A percentile compares a stretch with the other conserved stretches of the same genome.
These are phyloP conservation scores for Polylopha cassiicola DNA, from an alignment of 2,888 invertebrate genomes.

Conservation along the genomic window DNA sequence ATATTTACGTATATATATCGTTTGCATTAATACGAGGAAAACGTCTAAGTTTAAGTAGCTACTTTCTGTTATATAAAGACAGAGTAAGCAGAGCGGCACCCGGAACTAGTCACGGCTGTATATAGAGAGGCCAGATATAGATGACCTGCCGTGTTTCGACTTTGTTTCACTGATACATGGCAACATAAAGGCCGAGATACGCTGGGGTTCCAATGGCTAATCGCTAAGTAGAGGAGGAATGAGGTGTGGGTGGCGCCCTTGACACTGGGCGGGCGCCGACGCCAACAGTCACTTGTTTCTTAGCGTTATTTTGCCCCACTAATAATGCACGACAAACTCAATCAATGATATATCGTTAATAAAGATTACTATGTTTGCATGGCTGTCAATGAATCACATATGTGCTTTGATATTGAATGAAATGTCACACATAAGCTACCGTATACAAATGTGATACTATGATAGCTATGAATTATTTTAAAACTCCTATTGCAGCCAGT, in stretches of 20 bases:
- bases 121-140: slow-evolving; percentile 29
- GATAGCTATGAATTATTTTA: too few relatives aligned
- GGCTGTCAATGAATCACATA: too few relatives aligned
- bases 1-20: slow-evolving; percentile 38
- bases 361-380: too few relatives aligned
- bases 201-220: slow-evolving; percentile 30
- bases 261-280: slow-evolving; percentile 48
- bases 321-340: too few relatives aligned
- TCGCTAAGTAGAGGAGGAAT: slow-evolving; percentile 33
- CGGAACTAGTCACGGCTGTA: slow-evolving; percentile 32
- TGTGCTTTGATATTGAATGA: too few relatives aligned
- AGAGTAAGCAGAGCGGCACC: slow-evolving; percentile 35
- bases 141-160: slow-evolving; percentile 31
- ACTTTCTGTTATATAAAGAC: slow-evolving; percentile 36
- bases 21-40: slow-evolving; percentile 42
- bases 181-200: slow-evolving; percentile 33
- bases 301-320: background rate
- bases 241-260: slow-evolving; percentile 50
- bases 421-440: too few relatives aligned
- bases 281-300: too few relatives aligned
- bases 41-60: slow-evolving; percentile 40
- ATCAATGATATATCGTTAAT: too few relatives aligned
- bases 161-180: background rate
- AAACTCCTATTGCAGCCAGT: too few relatives aligned
- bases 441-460: too few relatives aligned